phyloP scores from a whole-genome alignment of 2,888 invertebrate species.

The Linnaemya vulpina region DNA sequence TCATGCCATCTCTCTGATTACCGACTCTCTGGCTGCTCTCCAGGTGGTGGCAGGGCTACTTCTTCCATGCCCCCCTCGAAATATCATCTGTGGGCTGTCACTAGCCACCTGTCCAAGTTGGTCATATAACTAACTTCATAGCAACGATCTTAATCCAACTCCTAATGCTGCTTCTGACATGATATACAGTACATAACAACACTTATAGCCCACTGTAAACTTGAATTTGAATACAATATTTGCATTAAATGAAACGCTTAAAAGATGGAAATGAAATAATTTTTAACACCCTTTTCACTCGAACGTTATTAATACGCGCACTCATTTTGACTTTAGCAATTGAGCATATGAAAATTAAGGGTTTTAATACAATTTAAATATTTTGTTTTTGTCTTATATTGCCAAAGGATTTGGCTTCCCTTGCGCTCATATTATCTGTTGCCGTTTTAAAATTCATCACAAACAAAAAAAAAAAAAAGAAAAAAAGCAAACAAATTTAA shows the following conservation, averaged over 20 bases:
- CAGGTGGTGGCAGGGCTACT: too few species aligned
- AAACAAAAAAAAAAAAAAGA: constrained; percentile 66
- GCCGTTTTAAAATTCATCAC: constrained; percentile 43
- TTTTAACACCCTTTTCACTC: constrained; percentile 53
- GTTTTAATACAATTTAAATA: constrained; percentile 68
- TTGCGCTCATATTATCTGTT: constrained; percentile 20
- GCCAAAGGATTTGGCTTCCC: constrained; percentile 57
- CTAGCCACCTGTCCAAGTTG: too few species aligned
- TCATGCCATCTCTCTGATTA: too few species aligned
- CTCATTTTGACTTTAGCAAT: constrained; percentile 81
- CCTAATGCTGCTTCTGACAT: too few species aligned
- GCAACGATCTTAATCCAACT: too few species aligned
- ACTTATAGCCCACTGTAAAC: constrained; percentile 28
- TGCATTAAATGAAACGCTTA: constrained; percentile 30
- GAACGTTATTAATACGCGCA: constrained; percentile 49
- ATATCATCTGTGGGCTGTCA: too few species aligned
- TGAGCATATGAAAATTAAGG: constrained; percentile 77
- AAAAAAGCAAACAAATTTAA: constrained; percentile 58
- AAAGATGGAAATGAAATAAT: constrained; percentile 5
- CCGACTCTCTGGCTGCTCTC: too few species aligned
- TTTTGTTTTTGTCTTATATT: constrained; percentile 50
- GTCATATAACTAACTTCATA: too few species aligned
- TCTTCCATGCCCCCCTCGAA: too few species aligned
- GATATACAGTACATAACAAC: too few species aligned
- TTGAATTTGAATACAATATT: constrained; percentile 19